phyloP scores from a whole-genome alignment of 2,888 invertebrate genomes.

The Eupithecia dodoneata region DNA sequence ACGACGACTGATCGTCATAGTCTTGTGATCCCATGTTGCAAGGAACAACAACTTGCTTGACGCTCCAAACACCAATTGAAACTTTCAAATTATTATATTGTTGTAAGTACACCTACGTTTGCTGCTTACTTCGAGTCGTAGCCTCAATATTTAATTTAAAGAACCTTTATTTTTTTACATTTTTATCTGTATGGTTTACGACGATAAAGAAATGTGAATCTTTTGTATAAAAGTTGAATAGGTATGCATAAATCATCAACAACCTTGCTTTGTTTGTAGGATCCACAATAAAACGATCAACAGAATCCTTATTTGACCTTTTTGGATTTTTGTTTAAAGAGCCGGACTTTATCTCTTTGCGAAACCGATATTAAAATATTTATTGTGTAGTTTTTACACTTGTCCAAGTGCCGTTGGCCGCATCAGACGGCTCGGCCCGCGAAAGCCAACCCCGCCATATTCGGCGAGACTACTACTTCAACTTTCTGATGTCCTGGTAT shows the following conservation, averaged over 20 bases:
- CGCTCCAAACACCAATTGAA: not conserved
- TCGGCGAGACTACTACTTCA: constrained; percentile 50
- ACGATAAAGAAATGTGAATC: no score
- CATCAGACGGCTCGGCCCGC: constrained; percentile 49
- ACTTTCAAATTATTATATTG: not conserved
- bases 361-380: not conserved
- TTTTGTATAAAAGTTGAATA: not conserved
- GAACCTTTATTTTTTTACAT: no score
- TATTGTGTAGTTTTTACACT: constrained; percentile 14
- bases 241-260: not conserved
- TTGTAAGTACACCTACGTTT: not conserved
- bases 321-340: not conserved
- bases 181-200: no score
- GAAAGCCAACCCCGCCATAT: constrained; percentile 67
- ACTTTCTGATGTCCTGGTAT: constrained; percentile 72
- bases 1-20: not conserved
- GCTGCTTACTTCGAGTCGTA: no score
- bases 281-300: not conserved
- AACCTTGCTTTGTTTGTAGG: not conserved
- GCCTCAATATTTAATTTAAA: no score
- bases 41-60: not conserved
- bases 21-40: constrained; percentile 3
- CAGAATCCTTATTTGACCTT: not conserved
- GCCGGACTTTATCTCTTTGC: not conserved
- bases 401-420: constrained; percentile 44